A percentile compares a stretch with the other conserved stretches of the same genome.
Conservation (phyloP, 2,888 invertebrate genomes). For the Hyposoter didymator region DNA sequence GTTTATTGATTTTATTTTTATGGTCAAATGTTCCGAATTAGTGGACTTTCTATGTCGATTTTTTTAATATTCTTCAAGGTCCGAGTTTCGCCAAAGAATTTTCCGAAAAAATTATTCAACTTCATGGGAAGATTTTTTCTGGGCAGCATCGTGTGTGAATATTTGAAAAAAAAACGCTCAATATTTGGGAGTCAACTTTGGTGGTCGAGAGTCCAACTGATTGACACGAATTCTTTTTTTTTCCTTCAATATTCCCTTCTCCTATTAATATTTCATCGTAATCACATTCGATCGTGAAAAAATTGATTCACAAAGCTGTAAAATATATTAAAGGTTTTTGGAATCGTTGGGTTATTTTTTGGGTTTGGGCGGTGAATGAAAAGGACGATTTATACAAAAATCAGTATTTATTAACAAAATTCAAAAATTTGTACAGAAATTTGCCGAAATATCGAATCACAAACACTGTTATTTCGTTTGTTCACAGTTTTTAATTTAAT, state of each 20-base stretch:
- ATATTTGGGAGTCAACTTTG: too few relatives aligned
- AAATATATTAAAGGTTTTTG: background rate
- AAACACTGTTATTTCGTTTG: background rate
- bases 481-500: background rate
- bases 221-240: background rate
- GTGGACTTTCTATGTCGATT: background rate
- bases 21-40: background rate
- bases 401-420: slow-evolving; percentile 13
- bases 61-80: background rate
- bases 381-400: slow-evolving; percentile 8
- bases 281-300: background rate
- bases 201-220: too few relatives aligned
- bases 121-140: too few relatives aligned
- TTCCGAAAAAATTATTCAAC: too few relatives aligned
- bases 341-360: background rate
- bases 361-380: background rate
- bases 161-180: too few relatives aligned
- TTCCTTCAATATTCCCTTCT: background rate
- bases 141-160: too few relatives aligned
- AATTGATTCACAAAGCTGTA: background rate
- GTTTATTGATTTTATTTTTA: background rate
- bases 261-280: background rate
- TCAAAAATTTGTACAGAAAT: background rate
- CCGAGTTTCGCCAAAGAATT: too few relatives aligned
- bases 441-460: background rate